Conservation (phyloP, 2,113 vertebrate species). For the Balaenoptera acutorostrata region DNA sequence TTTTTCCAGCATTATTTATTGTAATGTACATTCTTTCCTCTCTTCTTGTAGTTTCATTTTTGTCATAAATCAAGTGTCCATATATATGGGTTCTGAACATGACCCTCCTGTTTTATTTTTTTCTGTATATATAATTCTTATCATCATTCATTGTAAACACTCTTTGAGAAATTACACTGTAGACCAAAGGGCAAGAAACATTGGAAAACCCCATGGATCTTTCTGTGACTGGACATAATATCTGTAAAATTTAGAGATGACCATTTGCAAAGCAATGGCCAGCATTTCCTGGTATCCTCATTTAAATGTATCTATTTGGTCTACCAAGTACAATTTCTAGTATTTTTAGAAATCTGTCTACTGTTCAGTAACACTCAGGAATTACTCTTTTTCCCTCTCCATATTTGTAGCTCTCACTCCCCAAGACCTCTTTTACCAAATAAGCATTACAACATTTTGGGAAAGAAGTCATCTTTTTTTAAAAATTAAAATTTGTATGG, state of each 20-base stretch:
- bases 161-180: background rate
- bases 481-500: too few relatives aligned
- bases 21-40: background rate
- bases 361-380: background rate
- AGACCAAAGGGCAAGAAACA: background rate
- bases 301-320: background rate
- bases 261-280: background rate
- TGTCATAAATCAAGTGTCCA: background rate
- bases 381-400: background rate
- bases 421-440: background rate
- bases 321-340: background rate
- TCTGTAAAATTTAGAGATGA: background rate
- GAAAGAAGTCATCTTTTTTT: background rate
- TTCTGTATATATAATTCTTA: background rate
- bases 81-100: background rate
- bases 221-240: background rate
- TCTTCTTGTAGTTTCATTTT: background rate
- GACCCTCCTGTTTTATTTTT: background rate
- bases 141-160: background rate
- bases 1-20: background rate
- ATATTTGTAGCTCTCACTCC: background rate
- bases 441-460: background rate
- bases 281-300: background rate
- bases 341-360: background rate
- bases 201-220: background rate